Percentiles rank a stretch among this genome's conserved stretches.
Conservation (phyloP, 53 echinoderm and acorn worm genomes). For the Paracentrotus lividus region DNA sequence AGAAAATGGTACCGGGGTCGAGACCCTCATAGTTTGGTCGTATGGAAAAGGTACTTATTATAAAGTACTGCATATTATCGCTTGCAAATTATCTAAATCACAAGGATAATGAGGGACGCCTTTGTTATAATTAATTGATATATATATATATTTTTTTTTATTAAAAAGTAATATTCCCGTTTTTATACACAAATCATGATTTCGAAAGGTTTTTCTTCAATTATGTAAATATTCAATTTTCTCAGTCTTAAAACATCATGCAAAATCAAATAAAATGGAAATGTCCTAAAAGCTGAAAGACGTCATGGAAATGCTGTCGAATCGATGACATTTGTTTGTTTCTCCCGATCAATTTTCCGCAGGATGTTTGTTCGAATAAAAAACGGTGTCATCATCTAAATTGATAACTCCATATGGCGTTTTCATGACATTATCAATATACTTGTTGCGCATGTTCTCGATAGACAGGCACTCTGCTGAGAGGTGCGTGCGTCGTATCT, state of each 20-base stretch:
- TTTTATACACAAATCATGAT: too few species aligned
- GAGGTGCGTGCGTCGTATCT: not conserved
- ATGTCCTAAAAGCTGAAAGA: not conserved
- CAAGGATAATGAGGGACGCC: too few species aligned
- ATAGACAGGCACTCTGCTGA: not conserved
- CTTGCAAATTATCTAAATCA: too few species aligned
- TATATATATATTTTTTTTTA: too few species aligned
- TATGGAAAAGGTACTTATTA: too few species aligned
- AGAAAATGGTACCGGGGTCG: too few species aligned
- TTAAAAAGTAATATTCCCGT: too few species aligned
- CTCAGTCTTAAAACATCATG: not conserved
- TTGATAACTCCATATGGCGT: conserved; percentile 14
- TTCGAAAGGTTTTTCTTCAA: not conserved
- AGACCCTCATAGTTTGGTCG: too few species aligned
- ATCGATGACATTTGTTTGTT: conserved; percentile 17
- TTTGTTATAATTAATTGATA: too few species aligned
- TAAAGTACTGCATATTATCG: too few species aligned
- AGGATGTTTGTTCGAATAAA: not conserved
- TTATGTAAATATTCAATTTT: not conserved
- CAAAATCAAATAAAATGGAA: not conserved
- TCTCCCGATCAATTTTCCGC: not conserved
- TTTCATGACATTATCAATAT: not conserved
- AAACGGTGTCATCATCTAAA: not conserved
- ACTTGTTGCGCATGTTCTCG: conserved; percentile 21
- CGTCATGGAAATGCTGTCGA: not conserved